phyloP scores from a whole-genome alignment of 2,113 vertebrate species.

The Poeciliopsis turrubarensis region DNA sequence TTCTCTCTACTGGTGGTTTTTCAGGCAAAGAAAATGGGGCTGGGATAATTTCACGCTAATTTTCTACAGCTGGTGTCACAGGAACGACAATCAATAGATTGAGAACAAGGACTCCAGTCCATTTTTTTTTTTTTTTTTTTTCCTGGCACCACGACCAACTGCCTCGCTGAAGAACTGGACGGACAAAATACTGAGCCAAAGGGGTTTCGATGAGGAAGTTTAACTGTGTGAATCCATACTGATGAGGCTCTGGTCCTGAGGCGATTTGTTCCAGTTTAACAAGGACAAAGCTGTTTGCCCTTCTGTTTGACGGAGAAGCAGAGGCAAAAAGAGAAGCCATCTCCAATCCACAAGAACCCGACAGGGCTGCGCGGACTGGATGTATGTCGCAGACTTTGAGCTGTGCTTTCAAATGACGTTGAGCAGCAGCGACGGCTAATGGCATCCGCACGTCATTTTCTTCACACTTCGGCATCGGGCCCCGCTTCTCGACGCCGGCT shows the following conservation, averaged over 20 bases:
- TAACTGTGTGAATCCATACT: constrained; percentile 58
- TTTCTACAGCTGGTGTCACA: constrained; percentile 57
- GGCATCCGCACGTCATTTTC: constrained; percentile 4
- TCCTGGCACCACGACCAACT: constrained; percentile 34
- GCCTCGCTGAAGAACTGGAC: constrained; percentile 35
- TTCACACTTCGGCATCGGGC: neutral
- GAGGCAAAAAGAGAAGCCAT: constrained; percentile 19
- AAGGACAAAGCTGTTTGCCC: constrained; percentile 51
- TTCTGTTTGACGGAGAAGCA: constrained; percentile 26
- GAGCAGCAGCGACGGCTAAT: neutral
- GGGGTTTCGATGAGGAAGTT: constrained; percentile 42
- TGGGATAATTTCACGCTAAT: constrained; percentile 58
- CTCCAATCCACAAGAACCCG: constrained; percentile 18
- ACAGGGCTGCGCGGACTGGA: neutral
- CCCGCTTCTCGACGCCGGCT: neutral
- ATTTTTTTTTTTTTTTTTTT: constrained; percentile 18
- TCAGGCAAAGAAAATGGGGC: constrained; percentile 53
- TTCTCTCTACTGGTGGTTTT: constrained; percentile 36
- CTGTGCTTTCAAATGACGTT: neutral
- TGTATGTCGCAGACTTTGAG: neutral
- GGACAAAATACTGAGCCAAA: constrained; percentile 40
- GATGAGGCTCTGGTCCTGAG: constrained; percentile 47
- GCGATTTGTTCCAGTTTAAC: constrained; percentile 59
- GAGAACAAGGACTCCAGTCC: constrained; percentile 39
- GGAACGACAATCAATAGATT: constrained; percentile 53